phyloP scores from a whole-genome alignment of 2,888 invertebrate species.

The Tridacna gigas region DNA sequence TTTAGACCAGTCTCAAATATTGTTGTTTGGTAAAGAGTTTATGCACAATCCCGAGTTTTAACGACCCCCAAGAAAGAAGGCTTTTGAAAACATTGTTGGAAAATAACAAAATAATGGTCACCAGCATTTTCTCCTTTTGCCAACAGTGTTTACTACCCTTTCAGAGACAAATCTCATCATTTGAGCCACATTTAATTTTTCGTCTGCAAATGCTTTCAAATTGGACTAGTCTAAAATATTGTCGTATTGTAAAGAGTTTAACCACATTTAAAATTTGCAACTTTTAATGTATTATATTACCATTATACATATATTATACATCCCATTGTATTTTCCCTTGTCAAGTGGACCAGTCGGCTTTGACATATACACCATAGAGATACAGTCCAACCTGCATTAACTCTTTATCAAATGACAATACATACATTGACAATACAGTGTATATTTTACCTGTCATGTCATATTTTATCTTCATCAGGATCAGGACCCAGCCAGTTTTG shows the following conservation, averaged over 20 bases:
- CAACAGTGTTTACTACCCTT: not conserved
- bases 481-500: conserved; percentile 93
- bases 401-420: not conserved
- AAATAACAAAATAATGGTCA: not conserved
- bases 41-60: not conserved
- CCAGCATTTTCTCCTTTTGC: not conserved
- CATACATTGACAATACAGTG: not conserved
- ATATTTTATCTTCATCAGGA: conserved; percentile 83
- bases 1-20: too few species aligned
- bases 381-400: conserved; percentile 46
- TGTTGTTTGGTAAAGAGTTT: not conserved
- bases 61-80: too few species aligned
- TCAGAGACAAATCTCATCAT: too few species aligned
- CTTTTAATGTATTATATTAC: too few species aligned
- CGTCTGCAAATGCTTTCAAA: too few species aligned
- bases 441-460: too few species aligned
- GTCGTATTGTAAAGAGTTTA: not conserved
- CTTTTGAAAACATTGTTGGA: not conserved
- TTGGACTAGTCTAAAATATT: too few species aligned
- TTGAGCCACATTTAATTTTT: too few species aligned
- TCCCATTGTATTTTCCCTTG: conserved; percentile 54
- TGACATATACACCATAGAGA: conserved; percentile 88
- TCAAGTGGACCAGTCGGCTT: conserved; percentile 94
- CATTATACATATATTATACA: too few species aligned
- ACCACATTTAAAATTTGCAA: not conserved